Percentiles rank a stretch among this genome's conserved stretches.
Evolutionary conservation across 2,888 invertebrate genomes (phyloP).

Genomic region (Liposcelis brunnea): DNA sequence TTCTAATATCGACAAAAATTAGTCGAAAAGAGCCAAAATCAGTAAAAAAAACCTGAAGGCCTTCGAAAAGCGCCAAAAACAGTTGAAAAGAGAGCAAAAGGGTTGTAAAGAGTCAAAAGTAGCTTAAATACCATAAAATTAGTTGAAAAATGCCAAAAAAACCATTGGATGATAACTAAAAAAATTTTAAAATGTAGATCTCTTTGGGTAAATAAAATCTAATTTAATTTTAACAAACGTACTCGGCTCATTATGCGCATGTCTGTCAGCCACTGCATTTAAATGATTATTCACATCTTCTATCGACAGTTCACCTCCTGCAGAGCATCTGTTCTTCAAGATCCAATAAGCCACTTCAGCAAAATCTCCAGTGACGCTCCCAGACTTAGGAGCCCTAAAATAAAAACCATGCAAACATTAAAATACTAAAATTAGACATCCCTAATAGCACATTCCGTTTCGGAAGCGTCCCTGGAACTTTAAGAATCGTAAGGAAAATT

Average conservation of each 20-base stretch:
- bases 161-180: no score
- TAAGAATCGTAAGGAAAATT: no score
- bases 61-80: no score
- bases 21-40: no score
- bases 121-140: conserved; percentile 1
- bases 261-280: conserved; percentile 52
- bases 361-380: conserved; percentile 48
- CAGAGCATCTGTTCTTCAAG: conserved; percentile 33
- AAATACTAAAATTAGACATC: background rate
- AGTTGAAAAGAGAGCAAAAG: no score
- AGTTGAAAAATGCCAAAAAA: no score
- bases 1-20: no score
- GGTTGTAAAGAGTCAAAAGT: no score
- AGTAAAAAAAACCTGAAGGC: no score
- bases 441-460: no score
- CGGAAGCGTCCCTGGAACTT: no score
- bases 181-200: no score
- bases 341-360: conserved; percentile 60
- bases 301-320: conserved; percentile 37
- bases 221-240: conserved; percentile 19
- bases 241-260: conserved; percentile 41
- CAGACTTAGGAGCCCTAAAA: conserved; percentile 33
- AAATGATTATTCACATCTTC: conserved; percentile 55
- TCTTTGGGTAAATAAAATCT: conserved; percentile 1
- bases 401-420: conserved; percentile 17